Percentiles rank a stretch among this genome's conserved stretches.
These are phyloP conservation scores for Cygnus olor DNA, from an alignment of 2,797 vertebrate species.

Conservation along the genomic window DNA sequence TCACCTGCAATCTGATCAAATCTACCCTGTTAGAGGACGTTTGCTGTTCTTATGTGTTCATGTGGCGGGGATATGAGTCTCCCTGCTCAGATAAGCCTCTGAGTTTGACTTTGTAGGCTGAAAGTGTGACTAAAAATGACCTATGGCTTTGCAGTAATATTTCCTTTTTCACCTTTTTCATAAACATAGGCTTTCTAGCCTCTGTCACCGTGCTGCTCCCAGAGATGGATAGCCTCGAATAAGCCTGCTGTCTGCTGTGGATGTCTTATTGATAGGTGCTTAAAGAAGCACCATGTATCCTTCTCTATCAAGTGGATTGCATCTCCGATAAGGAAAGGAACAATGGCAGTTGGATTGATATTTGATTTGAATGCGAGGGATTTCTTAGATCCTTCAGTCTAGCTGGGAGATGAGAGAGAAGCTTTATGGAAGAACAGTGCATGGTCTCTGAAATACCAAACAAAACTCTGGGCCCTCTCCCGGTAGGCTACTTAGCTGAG, in stretches of 20 bases:
- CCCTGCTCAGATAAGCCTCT: neutral
- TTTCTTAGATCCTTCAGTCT: slow-evolving; percentile 30
- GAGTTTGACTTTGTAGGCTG: neutral
- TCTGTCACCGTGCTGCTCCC: neutral
- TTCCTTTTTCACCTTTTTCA: neutral
- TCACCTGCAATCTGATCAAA: neutral
- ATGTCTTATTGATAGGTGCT: neutral
- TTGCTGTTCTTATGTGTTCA: rapidly evolving
- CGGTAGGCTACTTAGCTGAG: neutral
- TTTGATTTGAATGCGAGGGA: slow-evolving; percentile 57
- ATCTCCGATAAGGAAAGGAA: slow-evolving; percentile 29
- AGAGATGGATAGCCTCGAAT: neutral
- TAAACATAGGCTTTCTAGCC: neutral
- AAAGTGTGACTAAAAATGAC: slow-evolving; percentile 8
- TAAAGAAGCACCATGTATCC: neutral
- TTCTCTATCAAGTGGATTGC: slow-evolving; percentile 49
- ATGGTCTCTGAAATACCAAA: slow-evolving; percentile 3
- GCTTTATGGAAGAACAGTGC: slow-evolving; percentile 5
- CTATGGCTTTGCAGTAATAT: neutral
- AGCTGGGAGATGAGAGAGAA: slow-evolving; percentile 38
- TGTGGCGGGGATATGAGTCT: neutral
- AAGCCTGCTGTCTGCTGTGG: neutral
- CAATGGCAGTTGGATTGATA: slow-evolving; percentile 14
- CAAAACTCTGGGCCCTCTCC: neutral
- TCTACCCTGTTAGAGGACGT: neutral